phyloP scores from a whole-genome alignment of 2,888 invertebrate species.

The Drosophila nigricruria region DNA sequence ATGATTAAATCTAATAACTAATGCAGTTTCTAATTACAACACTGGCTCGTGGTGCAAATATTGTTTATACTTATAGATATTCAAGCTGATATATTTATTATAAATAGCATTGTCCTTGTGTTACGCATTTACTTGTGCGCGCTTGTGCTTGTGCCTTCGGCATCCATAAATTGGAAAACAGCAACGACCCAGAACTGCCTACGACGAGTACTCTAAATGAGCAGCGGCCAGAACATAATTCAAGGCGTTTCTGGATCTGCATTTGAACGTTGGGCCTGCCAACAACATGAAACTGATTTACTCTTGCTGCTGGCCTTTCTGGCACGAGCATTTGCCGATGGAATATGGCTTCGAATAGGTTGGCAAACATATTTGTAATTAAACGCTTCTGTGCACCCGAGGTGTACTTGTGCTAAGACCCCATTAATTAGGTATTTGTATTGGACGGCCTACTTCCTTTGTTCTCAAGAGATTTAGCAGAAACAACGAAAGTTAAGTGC shows the following conservation, averaged over 20 bases:
- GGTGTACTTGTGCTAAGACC: slow-evolving; percentile 50
- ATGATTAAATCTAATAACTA: slow-evolving; percentile 12
- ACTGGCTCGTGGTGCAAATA: background rate
- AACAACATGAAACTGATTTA: slow-evolving; percentile 63
- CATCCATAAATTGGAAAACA: slow-evolving; percentile 18
- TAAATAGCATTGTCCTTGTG: slow-evolving; percentile 4
- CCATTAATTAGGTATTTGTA: slow-evolving; percentile 53
- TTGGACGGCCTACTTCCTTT: slow-evolving; percentile 13
- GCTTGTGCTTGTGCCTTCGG: slow-evolving; percentile 11
- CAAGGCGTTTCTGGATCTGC: slow-evolving; percentile 50
- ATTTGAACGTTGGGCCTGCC: slow-evolving; percentile 41
- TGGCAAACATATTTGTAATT: slow-evolving; percentile 63
- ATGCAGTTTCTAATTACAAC: slow-evolving; percentile 3
- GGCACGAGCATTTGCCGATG: slow-evolving; percentile 52
- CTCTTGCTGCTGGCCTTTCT: slow-evolving; percentile 60
- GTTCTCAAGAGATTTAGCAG: slow-evolving; percentile 10
- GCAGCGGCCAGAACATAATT: slow-evolving; percentile 44
- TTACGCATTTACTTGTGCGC: slow-evolving; percentile 24
- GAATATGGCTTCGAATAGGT: slow-evolving; percentile 41
- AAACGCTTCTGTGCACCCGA: slow-evolving; percentile 56
- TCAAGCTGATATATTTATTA: slow-evolving; percentile 5
- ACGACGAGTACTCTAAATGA: slow-evolving; percentile 46
- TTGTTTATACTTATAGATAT: slow-evolving; percentile 4
- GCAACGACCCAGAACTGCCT: slow-evolving; percentile 25
- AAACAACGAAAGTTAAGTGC: slow-evolving; percentile 1